These are phyloP conservation scores for Apoderus coryli DNA, from an alignment of 2,888 invertebrate genomes.

Conservation along the genomic window DNA sequence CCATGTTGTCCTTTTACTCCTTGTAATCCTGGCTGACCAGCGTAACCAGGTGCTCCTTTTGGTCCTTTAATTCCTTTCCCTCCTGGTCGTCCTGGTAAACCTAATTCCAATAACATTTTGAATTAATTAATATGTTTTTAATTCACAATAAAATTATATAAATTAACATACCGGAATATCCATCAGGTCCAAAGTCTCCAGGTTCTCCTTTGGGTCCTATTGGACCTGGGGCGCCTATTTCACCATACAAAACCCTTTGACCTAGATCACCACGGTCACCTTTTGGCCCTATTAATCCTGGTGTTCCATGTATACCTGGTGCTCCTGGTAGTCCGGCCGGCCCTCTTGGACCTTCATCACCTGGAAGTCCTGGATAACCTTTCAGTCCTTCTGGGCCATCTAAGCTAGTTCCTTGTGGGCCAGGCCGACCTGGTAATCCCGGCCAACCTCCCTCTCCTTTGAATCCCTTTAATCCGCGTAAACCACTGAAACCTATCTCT, in stretches of 20 bases:
- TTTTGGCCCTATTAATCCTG: conserved; percentile 29
- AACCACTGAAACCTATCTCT: conserved; percentile 34
- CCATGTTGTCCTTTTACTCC: conserved; percentile 28
- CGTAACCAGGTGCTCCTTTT: conserved; percentile 30
- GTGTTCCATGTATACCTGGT: conserved; percentile 23
- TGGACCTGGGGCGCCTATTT: conserved; percentile 31
- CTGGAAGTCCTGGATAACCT: conserved; percentile 51
- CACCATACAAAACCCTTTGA: conserved; percentile 36
- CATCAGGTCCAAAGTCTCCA: conserved; percentile 30
- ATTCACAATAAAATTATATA: too few species aligned
- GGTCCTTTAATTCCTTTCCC: conserved; percentile 26
- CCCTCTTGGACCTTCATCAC: conserved; percentile 51
- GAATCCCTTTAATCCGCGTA: conserved; percentile 36
- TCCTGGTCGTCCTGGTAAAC: conserved; percentile 26
- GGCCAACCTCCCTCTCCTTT: conserved; percentile 39
- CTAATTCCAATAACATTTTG: too few species aligned
- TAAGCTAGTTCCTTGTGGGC: conserved; percentile 26
- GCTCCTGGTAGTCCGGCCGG: conserved; percentile 26
- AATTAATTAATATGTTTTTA: too few species aligned
- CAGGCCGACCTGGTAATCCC: conserved; percentile 38
- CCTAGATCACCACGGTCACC: conserved; percentile 45
- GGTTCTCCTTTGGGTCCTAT: conserved; percentile 29
- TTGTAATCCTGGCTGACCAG: conserved; percentile 27
- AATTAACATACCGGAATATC: conserved; percentile 27
- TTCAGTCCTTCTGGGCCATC: conserved; percentile 46